Percentiles rank a stretch among this genome's conserved stretches.
phyloP scores from a whole-genome alignment of 2,113 vertebrate genomes.

The Coptodon bakossiorum region DNA sequence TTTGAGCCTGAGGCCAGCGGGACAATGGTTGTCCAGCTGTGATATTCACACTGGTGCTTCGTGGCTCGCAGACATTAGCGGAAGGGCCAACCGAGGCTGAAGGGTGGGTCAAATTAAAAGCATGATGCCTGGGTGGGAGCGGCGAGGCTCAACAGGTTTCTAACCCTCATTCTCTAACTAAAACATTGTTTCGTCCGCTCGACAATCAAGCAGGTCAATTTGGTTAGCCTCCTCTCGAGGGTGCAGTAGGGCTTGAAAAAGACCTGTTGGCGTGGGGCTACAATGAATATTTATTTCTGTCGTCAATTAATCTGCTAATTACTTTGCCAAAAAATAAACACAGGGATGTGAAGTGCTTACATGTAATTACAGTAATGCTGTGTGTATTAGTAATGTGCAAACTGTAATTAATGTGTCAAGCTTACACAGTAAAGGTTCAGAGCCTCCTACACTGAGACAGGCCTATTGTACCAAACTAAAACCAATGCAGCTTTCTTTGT shows the following conservation, averaged over 20 bases:
- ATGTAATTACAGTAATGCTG: not conserved
- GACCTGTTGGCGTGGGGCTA: not conserved
- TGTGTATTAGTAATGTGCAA: not conserved
- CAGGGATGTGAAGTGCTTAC: not conserved
- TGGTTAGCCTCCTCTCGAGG: not conserved
- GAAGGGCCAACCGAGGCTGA: slow-evolving; percentile 27
- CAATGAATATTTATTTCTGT: not conserved
- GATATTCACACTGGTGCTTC: slow-evolving; percentile 62
- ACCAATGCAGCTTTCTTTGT: not conserved
- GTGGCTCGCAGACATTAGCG: slow-evolving; percentile 45
- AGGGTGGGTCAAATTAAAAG: slow-evolving; percentile 59
- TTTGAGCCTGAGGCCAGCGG: slow-evolving; percentile 44
- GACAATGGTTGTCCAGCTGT: slow-evolving; percentile 73
- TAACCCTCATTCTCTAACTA: slow-evolving; percentile 2
- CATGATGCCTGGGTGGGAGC: slow-evolving; percentile 43
- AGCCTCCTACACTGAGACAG: not conserved
- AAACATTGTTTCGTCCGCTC: slow-evolving; percentile 11
- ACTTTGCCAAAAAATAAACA: not conserved
- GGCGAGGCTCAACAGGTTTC: slow-evolving; percentile 40
- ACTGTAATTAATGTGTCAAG: not conserved
- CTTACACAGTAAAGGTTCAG: not conserved
- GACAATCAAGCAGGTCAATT: not conserved
- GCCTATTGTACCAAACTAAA: not conserved
- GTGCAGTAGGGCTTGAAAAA: not conserved
- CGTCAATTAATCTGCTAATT: not conserved